phyloP scores from a whole-genome alignment of 2,888 invertebrate genomes.

The Acleris laterana region DNA sequence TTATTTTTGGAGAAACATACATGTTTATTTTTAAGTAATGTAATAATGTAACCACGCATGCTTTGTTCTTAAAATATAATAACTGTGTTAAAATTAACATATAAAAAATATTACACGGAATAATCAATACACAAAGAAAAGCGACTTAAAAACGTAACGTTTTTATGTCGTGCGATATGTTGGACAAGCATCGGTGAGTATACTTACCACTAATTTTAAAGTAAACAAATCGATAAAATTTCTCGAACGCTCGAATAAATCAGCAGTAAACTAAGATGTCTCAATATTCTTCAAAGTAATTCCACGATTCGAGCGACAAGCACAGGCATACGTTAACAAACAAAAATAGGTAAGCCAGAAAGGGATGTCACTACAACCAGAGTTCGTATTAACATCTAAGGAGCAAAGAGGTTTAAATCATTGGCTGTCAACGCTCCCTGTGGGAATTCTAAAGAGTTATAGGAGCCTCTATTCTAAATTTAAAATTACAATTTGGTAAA shows the following conservation, averaged over 20 bases:
- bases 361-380: slow-evolving; percentile 57
- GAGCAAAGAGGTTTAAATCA: slow-evolving; percentile 79
- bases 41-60: background rate
- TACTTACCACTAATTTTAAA: slow-evolving; percentile 77
- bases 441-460: slow-evolving; percentile 83
- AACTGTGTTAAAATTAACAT: slow-evolving; percentile 13
- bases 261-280: slow-evolving; percentile 74
- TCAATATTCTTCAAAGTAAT: slow-evolving; percentile 72
- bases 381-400: slow-evolving; percentile 74
- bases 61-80: slow-evolving; percentile 1
- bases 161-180: slow-evolving; percentile 33
- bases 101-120: background rate
- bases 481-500: slow-evolving; percentile 82
- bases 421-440: slow-evolving; percentile 81
- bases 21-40: too few species aligned
- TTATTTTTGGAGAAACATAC: background rate
- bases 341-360: slow-evolving; percentile 49
- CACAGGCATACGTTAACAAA: slow-evolving; percentile 44
- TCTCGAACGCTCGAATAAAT: slow-evolving; percentile 71
- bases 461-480: slow-evolving; percentile 82
- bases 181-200: slow-evolving; percentile 29
- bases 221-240: slow-evolving; percentile 81
- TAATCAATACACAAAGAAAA: slow-evolving; percentile 11
- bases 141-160: slow-evolving; percentile 13
- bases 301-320: slow-evolving; percentile 58